Percentiles rank a stretch among this genome's conserved stretches.
phyloP scores from a whole-genome alignment of 2,888 invertebrate genomes.

The Heliconius charithonia region DNA sequence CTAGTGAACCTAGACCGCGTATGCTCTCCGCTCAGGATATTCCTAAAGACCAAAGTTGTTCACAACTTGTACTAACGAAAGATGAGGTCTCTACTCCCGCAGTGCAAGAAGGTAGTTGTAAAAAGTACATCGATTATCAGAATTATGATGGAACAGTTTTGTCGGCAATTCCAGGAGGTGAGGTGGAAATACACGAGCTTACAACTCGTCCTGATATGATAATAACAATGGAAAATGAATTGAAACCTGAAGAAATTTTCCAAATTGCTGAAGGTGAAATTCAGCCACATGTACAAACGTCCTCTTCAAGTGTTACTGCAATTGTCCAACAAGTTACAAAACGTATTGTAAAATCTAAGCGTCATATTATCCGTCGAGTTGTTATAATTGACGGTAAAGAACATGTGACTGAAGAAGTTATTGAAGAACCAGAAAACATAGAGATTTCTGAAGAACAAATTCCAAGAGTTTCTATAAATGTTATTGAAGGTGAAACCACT shows the following conservation, averaged over 20 bases:
- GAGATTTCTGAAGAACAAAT: conserved; percentile 89
- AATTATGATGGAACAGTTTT: conserved; percentile 86
- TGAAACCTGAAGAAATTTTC: conserved; percentile 79
- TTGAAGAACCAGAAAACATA: conserved; percentile 92
- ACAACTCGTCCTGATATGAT: conserved; percentile 85
- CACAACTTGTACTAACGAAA: conserved; percentile 87
- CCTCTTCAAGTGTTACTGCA: conserved; percentile 89
- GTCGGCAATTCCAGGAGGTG: conserved; percentile 85
- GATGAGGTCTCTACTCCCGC: conserved; percentile 85
- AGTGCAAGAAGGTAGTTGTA: conserved; percentile 84
- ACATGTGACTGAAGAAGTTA: conserved; percentile 91
- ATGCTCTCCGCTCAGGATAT: conserved; percentile 82
- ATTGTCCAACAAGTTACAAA: conserved; percentile 92
- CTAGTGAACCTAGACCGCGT: conserved; percentile 83
- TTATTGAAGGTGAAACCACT: conserved; percentile 80
- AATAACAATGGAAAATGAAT: conserved; percentile 82
- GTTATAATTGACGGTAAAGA: conserved; percentile 93
- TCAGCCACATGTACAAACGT: conserved; percentile 81
- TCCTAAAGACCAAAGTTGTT: conserved; percentile 86
- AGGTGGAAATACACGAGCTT: conserved; percentile 86
- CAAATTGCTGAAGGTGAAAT: conserved; percentile 71
- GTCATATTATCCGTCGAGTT: conserved; percentile 89
- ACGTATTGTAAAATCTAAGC: conserved; percentile 88
- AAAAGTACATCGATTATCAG: conserved; percentile 85
- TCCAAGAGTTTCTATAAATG: conserved; percentile 88